These are phyloP conservation scores for Monochamus alternatus DNA, from an alignment of 2,888 invertebrate species.

Conservation along the genomic window DNA sequence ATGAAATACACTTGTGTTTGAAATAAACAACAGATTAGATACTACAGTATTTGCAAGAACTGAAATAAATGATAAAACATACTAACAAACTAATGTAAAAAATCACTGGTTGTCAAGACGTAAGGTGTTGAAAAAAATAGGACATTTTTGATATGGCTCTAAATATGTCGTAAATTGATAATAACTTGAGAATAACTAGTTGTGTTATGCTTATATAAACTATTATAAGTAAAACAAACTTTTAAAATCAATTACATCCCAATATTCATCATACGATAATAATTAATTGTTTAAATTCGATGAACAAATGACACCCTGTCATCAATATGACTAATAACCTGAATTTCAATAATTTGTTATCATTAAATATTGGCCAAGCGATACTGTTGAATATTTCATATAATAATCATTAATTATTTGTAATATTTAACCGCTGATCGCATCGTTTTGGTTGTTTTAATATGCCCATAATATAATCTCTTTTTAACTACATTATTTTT, in stretches of 20 bases:
- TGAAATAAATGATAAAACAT: no score
- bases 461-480: slow-evolving; percentile 33
- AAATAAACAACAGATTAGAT: no score
- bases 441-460: slow-evolving; percentile 44
- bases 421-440: slow-evolving; percentile 32
- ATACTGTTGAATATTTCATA: slow-evolving; percentile 9
- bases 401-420: slow-evolving; percentile 27
- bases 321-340: background rate
- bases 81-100: no score
- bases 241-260: background rate
- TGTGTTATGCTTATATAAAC: no score
- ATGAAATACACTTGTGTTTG: no score
- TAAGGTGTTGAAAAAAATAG: no score
- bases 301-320: slow-evolving; percentile 5
- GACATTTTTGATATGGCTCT: no score
- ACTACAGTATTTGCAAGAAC: no score
- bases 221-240: background rate
- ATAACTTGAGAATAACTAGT: no score
- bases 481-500: slow-evolving; percentile 49
- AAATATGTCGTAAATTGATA: no score
- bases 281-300: slow-evolving; percentile 17
- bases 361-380: slow-evolving; percentile 16
- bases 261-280: background rate
- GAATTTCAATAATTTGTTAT: slow-evolving; percentile 24
- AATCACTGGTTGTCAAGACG: no score